Evolutionary conservation across 1,140 invertebrate genomes (phyloP), one percentile per base, ranked within the genome.

Genomic region (Lysiphlebus fabarum): DNA sequence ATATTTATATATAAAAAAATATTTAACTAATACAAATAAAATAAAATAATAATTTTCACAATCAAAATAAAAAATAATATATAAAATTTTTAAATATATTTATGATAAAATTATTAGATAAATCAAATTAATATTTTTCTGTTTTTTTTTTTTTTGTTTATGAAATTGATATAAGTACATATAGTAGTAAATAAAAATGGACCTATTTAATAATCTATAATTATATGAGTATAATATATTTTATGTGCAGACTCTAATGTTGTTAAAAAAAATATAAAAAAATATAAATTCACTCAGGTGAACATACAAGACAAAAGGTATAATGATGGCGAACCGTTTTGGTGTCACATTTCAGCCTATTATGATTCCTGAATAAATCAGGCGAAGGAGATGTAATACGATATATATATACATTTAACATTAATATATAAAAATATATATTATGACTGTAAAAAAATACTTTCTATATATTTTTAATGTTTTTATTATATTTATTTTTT

Each of bases 331-430:
- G 67, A 69, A 67, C 69, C 59, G 59, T 67, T 63, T 64, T 56
- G 69, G 71, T 73, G 67, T 73, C 70, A 68, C 68, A 62, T 73
- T 73, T 68, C 71, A 70, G 68, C 71, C 70, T 73, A 73, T 73
- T 72, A 73, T 73, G 71, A 73, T 71, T 73, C 65, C 67, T 26
- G 70, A 73, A 73, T 73, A 73, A 73, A 73, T 73, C 71, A 73
- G 71, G 70, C 70, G 71, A 71, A 73, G 71, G 70, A 73, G 67
- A 65, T 55, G 71, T 73, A 73, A 73, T 64, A 68, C 67, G 71
- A 73, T 67, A 73, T 54, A 48, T 61, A 57, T 43, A 14, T 33
- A 34, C 9, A 59, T 45, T 53, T 45, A 50, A 26, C 17, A 26
- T 26, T 26, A 26, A 26, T 26, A 26, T 26, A 26, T 7, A 45